Base-by-base conservation (phyloP, 2,888 invertebrate species). In the Tetheella fluctuosa region DNA sequence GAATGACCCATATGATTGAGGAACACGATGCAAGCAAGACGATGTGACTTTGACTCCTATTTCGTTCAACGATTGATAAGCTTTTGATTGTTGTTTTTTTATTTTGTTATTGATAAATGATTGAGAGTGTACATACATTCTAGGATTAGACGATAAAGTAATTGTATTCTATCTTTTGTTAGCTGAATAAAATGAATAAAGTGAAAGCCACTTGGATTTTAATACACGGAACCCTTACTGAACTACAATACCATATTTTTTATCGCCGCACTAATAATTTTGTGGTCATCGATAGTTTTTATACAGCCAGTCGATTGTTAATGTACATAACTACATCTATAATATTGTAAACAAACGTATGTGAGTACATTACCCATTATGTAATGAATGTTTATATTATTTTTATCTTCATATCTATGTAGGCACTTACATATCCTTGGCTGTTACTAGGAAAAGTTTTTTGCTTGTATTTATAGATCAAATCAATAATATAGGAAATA, bases 371-470 rank as follows among this genome's bases (percentile, higher is more conserved):
- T 8, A 23, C 1, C 17, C 25, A 20, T 34, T 55, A 20, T 13
- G 23, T 17, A 12, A 28, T 28, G 20, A 54, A 20, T 55, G 55
- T 55, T 34, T 55, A 13, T 55, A 15, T 55, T 34, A 54, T 34
- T 54, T 15, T 42, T 7, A 42, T 42, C 13, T 34, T 55, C 13
- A 28, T 25, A 54, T 55, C 37, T 55, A 13, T 20, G 28, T 23
- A 55, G 55, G 55, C 37, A 25, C n/a, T 17, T 5, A 23, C 20
- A 17, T 48, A 48, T 60, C 64, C 71, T 71, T 60, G 69, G 62
- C 42, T 8, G 60, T 60, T 71, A 71, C 68, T 67, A 59, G 62
- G 71, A 68, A 68, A 55, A 37, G 53, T 52, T 61, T 61, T 63
- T 65, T 61, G 63, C 34, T 61, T 56, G 37, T 1, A 58, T 58